Conservation (phyloP, 2,113 vertebrate genomes). For the Oreochromis tanganicae region DNA sequence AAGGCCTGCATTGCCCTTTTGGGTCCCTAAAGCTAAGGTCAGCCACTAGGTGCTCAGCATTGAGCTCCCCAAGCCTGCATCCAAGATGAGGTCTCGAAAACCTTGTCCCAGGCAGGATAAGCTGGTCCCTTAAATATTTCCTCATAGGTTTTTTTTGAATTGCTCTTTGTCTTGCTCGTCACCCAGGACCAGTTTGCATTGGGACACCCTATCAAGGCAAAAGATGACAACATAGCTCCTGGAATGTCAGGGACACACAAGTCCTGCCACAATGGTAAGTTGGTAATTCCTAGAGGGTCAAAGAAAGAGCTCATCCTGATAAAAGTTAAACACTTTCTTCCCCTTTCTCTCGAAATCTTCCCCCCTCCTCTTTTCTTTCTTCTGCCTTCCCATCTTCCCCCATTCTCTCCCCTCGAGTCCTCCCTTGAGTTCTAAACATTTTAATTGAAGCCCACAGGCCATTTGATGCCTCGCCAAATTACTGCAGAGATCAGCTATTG, state of each 20-base stretch:
- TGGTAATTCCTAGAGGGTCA: not conserved
- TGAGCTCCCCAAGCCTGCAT: not conserved
- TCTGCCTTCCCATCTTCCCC: not conserved
- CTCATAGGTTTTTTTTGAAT: not conserved
- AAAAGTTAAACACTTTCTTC: conserved; percentile 2
- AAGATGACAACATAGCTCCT: not conserved
- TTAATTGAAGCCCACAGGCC: conserved; percentile 67
- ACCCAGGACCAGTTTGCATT: not conserved
- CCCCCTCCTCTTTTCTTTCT: not conserved
- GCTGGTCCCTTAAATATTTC: not conserved
- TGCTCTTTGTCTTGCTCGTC: not conserved
- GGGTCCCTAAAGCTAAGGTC: not conserved
- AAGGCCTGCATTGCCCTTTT: not conserved
- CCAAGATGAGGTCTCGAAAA: not conserved
- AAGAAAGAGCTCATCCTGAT: conserved; percentile 2
- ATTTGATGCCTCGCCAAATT: conserved; percentile 61
- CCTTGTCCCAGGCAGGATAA: not conserved
- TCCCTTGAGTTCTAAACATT: conserved; percentile 44
- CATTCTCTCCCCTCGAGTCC: not conserved
- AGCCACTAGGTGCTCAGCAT: too few relatives aligned
- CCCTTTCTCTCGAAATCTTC: not conserved
- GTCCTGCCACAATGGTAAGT: not conserved
- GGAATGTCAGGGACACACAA: not conserved
- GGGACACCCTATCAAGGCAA: not conserved
- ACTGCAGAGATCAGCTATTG: conserved; percentile 58